Evolutionary conservation across 2,888 invertebrate species (phyloP).

Genomic region (Cantharis rustica): DNA sequence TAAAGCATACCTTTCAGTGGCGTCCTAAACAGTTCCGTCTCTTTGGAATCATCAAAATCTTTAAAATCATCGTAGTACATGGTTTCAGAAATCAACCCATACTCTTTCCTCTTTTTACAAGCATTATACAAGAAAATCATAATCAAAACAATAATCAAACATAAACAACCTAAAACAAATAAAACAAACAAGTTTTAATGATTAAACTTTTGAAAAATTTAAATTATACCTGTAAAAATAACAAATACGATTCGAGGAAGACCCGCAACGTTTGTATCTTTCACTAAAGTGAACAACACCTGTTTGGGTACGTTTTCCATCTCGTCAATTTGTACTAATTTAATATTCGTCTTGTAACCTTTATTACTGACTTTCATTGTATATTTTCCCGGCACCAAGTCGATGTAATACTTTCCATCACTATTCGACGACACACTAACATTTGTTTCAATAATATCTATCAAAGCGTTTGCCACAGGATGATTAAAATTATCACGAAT

Average conservation of each 20-base stretch:
- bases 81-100: conserved; percentile 64
- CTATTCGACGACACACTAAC: conserved; percentile 52
- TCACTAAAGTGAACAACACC: conserved; percentile 69
- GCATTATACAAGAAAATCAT: conserved; percentile 63
- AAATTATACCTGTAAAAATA: conserved; percentile 65
- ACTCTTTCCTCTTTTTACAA: conserved; percentile 58
- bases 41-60: conserved; percentile 56
- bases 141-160: conserved; percentile 60
- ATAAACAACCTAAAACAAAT: conserved; percentile 60
- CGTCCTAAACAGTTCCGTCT: conserved; percentile 58
- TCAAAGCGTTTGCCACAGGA: conserved; percentile 60
- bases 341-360: conserved; percentile 65
- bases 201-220: neutral
- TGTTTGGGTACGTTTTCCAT: conserved; percentile 59
- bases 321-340: conserved; percentile 50
- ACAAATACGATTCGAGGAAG: conserved; percentile 79
- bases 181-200: neutral
- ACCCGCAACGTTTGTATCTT: conserved; percentile 72
- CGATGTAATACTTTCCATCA: conserved; percentile 59
- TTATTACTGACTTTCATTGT: conserved; percentile 62
- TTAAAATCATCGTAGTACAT: conserved; percentile 54
- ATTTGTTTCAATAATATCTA: conserved; percentile 57
- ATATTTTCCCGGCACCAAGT: conserved; percentile 58
- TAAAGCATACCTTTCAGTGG: conserved; percentile 43
- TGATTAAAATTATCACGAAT: conserved; percentile 64